A percentile compares a stretch with the other conserved stretches of the same genome.
phyloP scores from a whole-genome alignment of 2,113 vertebrate species.

The Columba livia region DNA sequence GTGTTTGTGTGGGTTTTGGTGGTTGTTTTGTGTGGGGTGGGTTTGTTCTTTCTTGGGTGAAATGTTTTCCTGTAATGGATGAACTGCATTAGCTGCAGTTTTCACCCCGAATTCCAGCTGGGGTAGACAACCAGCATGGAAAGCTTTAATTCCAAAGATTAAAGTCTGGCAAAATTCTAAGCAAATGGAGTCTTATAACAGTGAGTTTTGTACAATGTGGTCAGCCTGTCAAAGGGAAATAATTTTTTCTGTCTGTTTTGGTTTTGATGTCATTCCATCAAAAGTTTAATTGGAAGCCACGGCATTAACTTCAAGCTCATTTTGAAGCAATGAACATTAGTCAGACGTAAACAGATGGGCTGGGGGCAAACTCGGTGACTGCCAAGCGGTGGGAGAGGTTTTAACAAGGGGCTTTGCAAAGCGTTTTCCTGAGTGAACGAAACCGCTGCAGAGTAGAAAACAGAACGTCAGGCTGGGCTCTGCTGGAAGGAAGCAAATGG shows the following conservation, averaged over 20 bases:
- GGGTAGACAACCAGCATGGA: not conserved
- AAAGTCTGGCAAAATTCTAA: slow-evolving; percentile 10
- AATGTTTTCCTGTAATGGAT: not conserved
- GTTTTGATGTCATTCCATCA: slow-evolving; percentile 57
- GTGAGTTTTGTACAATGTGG: not conserved
- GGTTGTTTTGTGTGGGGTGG: no score
- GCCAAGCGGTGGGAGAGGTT: not conserved
- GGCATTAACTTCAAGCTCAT: slow-evolving; percentile 25
- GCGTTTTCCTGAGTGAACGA: not conserved
- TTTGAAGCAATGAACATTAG: slow-evolving; percentile 17
- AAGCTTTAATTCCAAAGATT: not conserved
- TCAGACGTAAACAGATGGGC: slow-evolving; percentile 11
- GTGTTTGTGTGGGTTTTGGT: not conserved
- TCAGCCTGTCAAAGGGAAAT: slow-evolving; percentile 20
- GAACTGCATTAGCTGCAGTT: not conserved
- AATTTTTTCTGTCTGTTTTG: slow-evolving; percentile 10
- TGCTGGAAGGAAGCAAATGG: not conserved
- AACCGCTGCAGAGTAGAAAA: not conserved
- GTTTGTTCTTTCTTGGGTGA: not conserved
- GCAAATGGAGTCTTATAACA: not conserved
- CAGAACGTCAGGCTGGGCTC: not conserved
- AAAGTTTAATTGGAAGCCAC: slow-evolving; percentile 37
- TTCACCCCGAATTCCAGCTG: not conserved
- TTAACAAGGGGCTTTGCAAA: not conserved
- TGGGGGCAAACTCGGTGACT: not conserved